Conservation (phyloP, 2,113 vertebrate species). For the Varanus komodoensis region DNA sequence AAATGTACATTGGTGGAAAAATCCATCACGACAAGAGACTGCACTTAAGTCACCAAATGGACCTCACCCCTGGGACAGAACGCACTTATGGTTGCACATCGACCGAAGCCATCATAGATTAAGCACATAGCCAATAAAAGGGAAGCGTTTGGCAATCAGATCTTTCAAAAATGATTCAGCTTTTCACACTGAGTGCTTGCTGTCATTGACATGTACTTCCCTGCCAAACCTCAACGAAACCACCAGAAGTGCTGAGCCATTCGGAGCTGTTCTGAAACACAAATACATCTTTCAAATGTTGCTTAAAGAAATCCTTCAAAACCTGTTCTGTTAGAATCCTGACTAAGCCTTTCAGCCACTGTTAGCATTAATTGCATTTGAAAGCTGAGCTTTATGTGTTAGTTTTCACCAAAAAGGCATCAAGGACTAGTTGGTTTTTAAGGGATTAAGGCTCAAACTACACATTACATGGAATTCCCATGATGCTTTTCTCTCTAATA, state of each 20-base stretch:
- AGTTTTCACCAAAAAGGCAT: constrained; percentile 36
- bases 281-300: constrained; percentile 35
- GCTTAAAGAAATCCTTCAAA: constrained; percentile 29
- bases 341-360: neutral
- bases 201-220: constrained; percentile 83
- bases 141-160: constrained; percentile 84
- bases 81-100: constrained; percentile 85
- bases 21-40: constrained; percentile 84
- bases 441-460: constrained; percentile 19
- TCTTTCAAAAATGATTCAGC: constrained; percentile 92
- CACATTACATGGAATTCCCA: neutral
- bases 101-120: constrained; percentile 83
- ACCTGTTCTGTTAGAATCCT: neutral
- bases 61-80: constrained; percentile 84
- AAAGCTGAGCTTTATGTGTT: constrained; percentile 26
- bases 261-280: constrained; percentile 63
- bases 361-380: constrained; percentile 14
- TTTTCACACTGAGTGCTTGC: constrained; percentile 82
- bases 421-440: constrained; percentile 42
- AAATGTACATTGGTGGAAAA: constrained; percentile 76
- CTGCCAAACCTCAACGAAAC: constrained; percentile 54
- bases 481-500: neutral
- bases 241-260: constrained; percentile 67
- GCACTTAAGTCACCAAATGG: constrained; percentile 88
- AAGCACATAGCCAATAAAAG: constrained; percentile 78